Evolutionary conservation across 2,888 invertebrate species (phyloP).

Genomic region (Lasiommata megera): DNA sequence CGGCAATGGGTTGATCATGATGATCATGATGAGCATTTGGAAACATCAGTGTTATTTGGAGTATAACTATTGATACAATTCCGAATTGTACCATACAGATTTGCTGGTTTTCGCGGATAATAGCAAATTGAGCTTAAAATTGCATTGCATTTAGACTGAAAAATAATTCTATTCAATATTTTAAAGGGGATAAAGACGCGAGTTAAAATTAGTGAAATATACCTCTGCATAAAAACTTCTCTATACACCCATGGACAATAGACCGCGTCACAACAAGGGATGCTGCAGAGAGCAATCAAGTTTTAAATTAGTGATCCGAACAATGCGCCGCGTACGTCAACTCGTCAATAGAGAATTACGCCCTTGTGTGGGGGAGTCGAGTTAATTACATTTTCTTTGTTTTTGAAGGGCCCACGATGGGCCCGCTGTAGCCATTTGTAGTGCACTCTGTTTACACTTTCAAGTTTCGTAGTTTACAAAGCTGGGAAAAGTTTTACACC

Average conservation of each 20-base stretch:
- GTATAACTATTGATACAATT: no score
- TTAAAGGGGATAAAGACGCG: no score
- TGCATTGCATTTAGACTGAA: no score
- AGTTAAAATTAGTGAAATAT: neutral
- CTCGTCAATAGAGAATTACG: conserved; percentile 28
- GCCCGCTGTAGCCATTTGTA: conserved; percentile 14
- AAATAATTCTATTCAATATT: no score
- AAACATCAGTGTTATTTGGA: no score
- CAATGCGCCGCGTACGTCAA: conserved; percentile 45
- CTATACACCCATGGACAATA: conserved; percentile 20
- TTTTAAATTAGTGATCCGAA: conserved; percentile 43
- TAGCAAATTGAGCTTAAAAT: no score
- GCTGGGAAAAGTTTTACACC: conserved; percentile 6
- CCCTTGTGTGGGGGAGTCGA: conserved; percentile 41
- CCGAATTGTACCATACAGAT: no score
- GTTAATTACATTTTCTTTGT: conserved; percentile 48
- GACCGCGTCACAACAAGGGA: conserved; percentile 6
- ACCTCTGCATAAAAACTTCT: neutral
- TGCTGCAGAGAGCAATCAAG: conserved; percentile 25
- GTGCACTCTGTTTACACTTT: conserved; percentile 14
- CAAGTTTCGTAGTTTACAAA: neutral
- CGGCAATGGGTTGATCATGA: no score
- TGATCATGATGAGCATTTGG: no score
- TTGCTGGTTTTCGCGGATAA: no score
- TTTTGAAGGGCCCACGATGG: conserved; percentile 18